Base-by-base conservation (phyloP, 2,797 vertebrate genomes). In the Heliangelus exortis region DNA sequence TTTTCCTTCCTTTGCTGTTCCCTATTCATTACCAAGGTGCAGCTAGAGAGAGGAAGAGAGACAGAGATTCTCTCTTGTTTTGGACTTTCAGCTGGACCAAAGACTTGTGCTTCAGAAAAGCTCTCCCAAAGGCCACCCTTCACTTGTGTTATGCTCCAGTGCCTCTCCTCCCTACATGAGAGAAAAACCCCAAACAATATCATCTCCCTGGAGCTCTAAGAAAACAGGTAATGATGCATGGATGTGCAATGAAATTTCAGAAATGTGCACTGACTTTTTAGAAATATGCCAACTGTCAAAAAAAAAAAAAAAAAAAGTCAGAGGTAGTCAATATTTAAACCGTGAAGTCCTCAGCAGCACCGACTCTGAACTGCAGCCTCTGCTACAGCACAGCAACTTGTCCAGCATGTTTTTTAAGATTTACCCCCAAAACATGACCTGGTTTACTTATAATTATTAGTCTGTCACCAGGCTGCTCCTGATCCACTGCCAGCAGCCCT, bases 241-340 rank as follows among this genome's bases (percentile, higher is more conserved):
- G 84, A 94, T 97, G 87, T 93, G 87, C 93, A 95, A 79, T 87
- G 94, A 96, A 96, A 95, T 96, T 97, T 97, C 57, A 86, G 88
- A 94, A 96, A 95, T 91, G 95, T 55, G 79, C 93, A 90, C 61
- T 96, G 95, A 95, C 95, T 96, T 96, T 96, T 97, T 79, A 96
- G 76, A 97, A 96, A 97, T 96, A 96, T 66, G 90, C 75, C 94
- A 80, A 71, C 85, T 65, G 87, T 89, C 66, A 94, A 59, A 81
- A n/a, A n/a, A n/a, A n/a, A n/a, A n/a, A n/a, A n/a, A n/a, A n/a
- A n/a, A n/a, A n/a, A n/a, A n/a, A n/a, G n/a, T n/a, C n/a, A n/a
- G n/a, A n/a, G n/a, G n/a, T n/a, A n/a, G n/a, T n/a, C n/a, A n/a
- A n/a, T n/a, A n/a, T n/a, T n/a, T n/a, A n/a, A n/a, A n/a, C n/a